A percentile compares a stretch with the other conserved stretches of the same genome.
Conservation (phyloP, 2,888 invertebrate genomes). For the Unio pictorum region DNA sequence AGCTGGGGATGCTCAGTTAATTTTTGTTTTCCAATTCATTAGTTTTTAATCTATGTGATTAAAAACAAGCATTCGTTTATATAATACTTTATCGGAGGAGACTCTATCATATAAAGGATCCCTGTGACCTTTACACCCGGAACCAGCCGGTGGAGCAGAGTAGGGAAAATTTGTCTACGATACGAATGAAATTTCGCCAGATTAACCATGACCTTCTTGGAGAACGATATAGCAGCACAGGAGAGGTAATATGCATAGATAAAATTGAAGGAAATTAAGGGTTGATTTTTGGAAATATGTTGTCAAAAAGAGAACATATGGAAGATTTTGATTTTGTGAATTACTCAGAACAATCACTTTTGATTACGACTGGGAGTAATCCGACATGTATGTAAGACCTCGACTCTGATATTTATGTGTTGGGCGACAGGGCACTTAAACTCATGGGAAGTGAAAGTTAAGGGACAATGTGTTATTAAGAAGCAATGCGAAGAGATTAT, state of each 20-base stretch:
- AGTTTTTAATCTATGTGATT: too few relatives aligned
- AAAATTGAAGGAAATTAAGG: neutral
- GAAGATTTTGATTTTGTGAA: neutral
- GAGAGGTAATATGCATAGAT: slow-evolving; percentile 40
- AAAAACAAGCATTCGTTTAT: too few relatives aligned
- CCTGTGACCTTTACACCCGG: slow-evolving; percentile 36
- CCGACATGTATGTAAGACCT: too few relatives aligned
- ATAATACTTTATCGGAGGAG: too few relatives aligned
- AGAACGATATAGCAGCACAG: slow-evolving; percentile 54
- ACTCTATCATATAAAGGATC: neutral
- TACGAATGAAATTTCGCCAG: neutral
- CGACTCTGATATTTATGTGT: too few relatives aligned
- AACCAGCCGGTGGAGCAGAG: slow-evolving; percentile 11
- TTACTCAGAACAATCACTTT: neutral
- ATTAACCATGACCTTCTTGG: slow-evolving; percentile 53
- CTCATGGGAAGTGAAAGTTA: too few relatives aligned
- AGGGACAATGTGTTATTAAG: too few relatives aligned
- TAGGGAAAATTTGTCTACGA: slow-evolving; percentile 8
- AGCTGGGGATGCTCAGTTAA: too few relatives aligned
- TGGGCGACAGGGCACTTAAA: too few relatives aligned
- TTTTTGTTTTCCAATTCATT: too few relatives aligned
- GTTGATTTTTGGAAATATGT: neutral
- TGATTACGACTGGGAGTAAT: neutral
- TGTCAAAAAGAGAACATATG: neutral
- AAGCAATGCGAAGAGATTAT: too few relatives aligned